Conservation (phyloP, 2,113 vertebrate genomes). For the Centropus unirufus region DNA sequence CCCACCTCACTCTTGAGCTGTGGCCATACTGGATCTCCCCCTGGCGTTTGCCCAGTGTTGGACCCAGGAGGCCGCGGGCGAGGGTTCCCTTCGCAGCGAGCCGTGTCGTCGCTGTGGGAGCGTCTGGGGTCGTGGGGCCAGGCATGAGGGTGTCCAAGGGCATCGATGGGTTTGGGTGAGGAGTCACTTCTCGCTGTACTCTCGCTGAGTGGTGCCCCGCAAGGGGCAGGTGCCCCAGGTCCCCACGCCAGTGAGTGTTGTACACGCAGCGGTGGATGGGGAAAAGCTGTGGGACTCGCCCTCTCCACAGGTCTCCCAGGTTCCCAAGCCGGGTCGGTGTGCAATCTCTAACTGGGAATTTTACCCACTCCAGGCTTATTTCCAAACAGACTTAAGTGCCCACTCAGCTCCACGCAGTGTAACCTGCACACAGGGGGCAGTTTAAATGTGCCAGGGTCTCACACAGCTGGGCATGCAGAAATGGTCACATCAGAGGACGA, state of each 20-base stretch:
- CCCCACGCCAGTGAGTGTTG: neutral
- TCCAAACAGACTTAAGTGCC: neutral
- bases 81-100: neutral
- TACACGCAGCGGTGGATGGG: neutral
- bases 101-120: conserved; percentile 14
- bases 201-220: too few species aligned
- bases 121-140: too few species aligned
- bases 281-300: too few species aligned
- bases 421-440: neutral
- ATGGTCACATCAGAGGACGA: neutral
- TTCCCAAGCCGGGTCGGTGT: neutral
- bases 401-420: neutral
- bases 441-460: neutral
- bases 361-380: neutral
- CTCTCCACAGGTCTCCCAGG: neutral
- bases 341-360: neutral
- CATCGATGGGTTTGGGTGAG: neutral
- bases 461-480: fast-evolving
- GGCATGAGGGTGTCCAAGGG: too few species aligned
- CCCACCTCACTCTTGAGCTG: neutral
- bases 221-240: neutral
- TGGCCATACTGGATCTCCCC: conserved; percentile 34
- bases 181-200: neutral
- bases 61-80: too few species aligned
- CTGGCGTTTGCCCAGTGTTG: too few species aligned